Conservation (phyloP, 2,113 vertebrate genomes). For the Hydrolagus affinis region DNA sequence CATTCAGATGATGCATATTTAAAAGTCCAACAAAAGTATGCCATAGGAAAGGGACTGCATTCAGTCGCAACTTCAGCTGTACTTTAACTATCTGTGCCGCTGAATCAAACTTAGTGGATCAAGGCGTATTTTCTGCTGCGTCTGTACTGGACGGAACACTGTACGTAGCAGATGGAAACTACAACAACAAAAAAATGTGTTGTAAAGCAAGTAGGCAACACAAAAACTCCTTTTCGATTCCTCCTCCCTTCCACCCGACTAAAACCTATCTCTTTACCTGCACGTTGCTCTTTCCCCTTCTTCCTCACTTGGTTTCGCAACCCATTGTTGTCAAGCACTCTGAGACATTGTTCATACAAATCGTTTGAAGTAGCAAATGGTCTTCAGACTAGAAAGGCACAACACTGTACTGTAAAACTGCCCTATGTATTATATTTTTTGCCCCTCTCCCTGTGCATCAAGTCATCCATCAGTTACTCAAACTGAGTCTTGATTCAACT, state of each 20-base stretch:
- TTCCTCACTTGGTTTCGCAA: too few relatives aligned
- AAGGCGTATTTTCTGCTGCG: neutral
- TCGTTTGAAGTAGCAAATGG: too few relatives aligned
- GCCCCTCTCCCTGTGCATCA: too few relatives aligned
- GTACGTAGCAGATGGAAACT: neutral
- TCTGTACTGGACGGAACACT: neutral
- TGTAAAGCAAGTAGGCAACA: neutral
- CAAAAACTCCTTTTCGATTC: neutral
- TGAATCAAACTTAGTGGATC: neutral
- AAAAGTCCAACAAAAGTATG: constrained; percentile 21
- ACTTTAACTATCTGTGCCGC: constrained; percentile 4
- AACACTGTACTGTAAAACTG: too few relatives aligned
- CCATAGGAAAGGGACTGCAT: neutral
- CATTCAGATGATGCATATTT: constrained; percentile 31
- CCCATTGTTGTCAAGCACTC: too few relatives aligned
- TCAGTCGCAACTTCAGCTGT: neutral
- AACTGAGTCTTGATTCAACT: too few relatives aligned
- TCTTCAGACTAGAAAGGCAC: too few relatives aligned
- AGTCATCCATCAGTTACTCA: too few relatives aligned
- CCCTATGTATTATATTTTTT: too few relatives aligned
- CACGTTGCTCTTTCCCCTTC: too few relatives aligned
- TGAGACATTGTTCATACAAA: too few relatives aligned
- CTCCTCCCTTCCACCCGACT: neutral
- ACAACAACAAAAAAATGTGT: neutral
- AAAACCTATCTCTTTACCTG: too few relatives aligned